These are phyloP conservation scores for Alloplasta piceator DNA, from an alignment of 2,888 invertebrate genomes.

Conservation along the genomic window DNA sequence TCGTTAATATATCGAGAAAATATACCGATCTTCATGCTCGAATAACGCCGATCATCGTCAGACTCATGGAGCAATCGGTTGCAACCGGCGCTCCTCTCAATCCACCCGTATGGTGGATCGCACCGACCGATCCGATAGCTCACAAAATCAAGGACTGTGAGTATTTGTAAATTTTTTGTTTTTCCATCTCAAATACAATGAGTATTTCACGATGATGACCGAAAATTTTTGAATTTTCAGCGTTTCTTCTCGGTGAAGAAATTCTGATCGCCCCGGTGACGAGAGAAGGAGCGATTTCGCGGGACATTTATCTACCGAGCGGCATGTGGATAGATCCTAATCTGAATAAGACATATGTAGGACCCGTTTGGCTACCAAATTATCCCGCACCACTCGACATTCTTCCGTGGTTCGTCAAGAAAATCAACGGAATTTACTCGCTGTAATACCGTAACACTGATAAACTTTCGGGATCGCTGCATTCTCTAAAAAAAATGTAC, in stretches of 20 bases:
- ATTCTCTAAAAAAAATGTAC: background rate
- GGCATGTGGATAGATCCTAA: constrained; percentile 89
- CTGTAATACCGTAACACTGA: background rate
- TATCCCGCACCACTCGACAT: constrained; percentile 88
- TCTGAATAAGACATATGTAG: constrained; percentile 82
- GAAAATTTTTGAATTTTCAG: constrained; percentile 83
- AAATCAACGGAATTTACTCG: constrained; percentile 32
- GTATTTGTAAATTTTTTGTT: constrained; percentile 21
- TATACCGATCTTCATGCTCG: constrained; percentile 88
- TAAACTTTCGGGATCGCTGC: too few species aligned
- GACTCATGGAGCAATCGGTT: constrained; percentile 86
- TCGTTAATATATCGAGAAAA: constrained; percentile 86
- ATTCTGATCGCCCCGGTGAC: constrained; percentile 92
- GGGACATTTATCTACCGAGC: constrained; percentile 90
- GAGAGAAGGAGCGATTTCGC: constrained; percentile 85
- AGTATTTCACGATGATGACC: background rate
- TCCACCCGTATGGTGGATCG: constrained; percentile 94
- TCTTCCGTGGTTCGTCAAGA: constrained; percentile 87
- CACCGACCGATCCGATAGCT: constrained; percentile 87
- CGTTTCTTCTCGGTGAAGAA: constrained; percentile 91
- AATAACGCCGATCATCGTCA: constrained; percentile 86
- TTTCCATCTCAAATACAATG: background rate
- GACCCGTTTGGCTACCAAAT: constrained; percentile 87
- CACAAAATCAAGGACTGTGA: constrained; percentile 83
- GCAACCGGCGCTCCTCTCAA: constrained; percentile 89